These are phyloP conservation scores for Cheilinus undulatus DNA, from an alignment of 2,113 vertebrate genomes.

Conservation along the genomic window DNA sequence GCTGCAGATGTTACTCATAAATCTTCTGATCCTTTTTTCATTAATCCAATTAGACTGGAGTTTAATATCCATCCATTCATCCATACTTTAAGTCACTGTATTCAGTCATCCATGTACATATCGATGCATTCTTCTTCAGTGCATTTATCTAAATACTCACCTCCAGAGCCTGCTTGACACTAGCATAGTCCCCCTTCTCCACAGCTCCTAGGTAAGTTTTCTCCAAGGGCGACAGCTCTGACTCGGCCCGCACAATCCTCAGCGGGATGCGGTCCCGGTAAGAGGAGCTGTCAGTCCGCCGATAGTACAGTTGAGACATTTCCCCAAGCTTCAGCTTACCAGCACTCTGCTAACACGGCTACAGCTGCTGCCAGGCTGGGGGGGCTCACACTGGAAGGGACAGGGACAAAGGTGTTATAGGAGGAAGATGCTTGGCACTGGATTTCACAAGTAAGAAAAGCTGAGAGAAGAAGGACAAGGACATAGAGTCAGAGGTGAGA, in stretches of 20 bases:
- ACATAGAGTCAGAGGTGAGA: neutral
- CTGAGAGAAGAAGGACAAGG: neutral
- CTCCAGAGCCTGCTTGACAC: conserved; percentile 95
- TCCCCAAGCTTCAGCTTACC: conserved; percentile 64
- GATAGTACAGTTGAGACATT: conserved; percentile 99
- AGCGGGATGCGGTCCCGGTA: conserved; percentile 97
- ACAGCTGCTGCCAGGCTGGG: conserved; percentile 72
- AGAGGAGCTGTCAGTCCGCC: conserved; percentile 90
- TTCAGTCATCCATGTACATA: conserved; percentile 17
- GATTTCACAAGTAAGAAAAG: conserved; percentile 4
- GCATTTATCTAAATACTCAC: conserved; percentile 20
- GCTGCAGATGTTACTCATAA: conserved; percentile 1
- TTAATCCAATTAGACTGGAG: conserved; percentile 21
- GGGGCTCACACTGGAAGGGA: conserved; percentile 79
- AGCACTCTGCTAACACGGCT: conserved; percentile 51
- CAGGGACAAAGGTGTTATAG: conserved; percentile 39
- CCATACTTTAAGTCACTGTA: neutral
- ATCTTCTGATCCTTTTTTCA: conserved; percentile 23
- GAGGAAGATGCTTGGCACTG: neutral
- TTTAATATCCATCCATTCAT: conserved; percentile 15
- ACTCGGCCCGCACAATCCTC: conserved; percentile 94
- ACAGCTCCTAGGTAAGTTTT: conserved; percentile 95
- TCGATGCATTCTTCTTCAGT: neutral
- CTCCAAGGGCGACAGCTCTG: conserved; percentile 93
- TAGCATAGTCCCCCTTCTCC: conserved; percentile 96